Conservation (phyloP, 2,888 invertebrate genomes). For the Pterostichus madidus region DNA sequence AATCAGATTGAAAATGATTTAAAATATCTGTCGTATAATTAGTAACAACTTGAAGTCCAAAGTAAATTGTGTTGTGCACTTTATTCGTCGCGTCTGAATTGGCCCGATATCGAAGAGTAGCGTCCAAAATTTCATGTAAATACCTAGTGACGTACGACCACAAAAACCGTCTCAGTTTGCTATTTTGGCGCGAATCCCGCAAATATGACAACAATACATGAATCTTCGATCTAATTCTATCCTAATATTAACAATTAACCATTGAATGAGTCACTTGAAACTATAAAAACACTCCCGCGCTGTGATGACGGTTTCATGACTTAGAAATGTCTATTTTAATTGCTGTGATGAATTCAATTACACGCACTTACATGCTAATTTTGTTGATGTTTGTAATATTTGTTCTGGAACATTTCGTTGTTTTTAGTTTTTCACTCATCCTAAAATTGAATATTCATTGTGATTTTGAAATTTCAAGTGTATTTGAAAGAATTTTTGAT, state of each 20-base stretch:
- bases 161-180: constrained; percentile 15
- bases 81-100: constrained; percentile 41
- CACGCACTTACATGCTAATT: neutral
- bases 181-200: constrained; percentile 46
- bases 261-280: neutral
- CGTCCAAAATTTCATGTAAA: constrained; percentile 42
- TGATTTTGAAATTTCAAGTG: neutral
- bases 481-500: constrained; percentile 2
- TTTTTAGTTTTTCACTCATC: neutral
- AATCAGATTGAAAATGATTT: neutral
- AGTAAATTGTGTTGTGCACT: constrained; percentile 32
- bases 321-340: constrained; percentile 37
- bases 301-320: constrained; percentile 21
- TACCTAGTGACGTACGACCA: constrained; percentile 33
- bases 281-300: constrained; percentile 25
- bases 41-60: constrained; percentile 26
- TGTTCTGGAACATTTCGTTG: constrained; percentile 20
- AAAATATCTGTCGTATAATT: constrained; percentile 26
- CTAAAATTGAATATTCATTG: neutral
- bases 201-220: constrained; percentile 47
- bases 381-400: neutral
- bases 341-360: constrained; percentile 30
- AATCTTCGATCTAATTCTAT: constrained; percentile 38
- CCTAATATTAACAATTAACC: constrained; percentile 13
- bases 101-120: constrained; percentile 30